Evolutionary conservation across 1,140 invertebrate genomes (phyloP).

Genomic region (Diabrotica virgifera): DNA sequence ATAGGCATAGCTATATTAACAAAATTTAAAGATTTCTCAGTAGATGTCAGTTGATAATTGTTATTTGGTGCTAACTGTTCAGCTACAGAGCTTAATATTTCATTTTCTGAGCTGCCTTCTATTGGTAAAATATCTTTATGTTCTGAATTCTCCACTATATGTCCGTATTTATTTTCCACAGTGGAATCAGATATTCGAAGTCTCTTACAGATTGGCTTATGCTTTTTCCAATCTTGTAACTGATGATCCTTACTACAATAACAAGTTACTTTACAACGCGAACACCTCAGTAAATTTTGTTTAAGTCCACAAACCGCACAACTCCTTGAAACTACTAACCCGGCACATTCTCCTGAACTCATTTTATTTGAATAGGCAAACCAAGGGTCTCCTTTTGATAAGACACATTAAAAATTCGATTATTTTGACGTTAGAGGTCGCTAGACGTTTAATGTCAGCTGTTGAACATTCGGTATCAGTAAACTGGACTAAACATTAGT

Average conservation of each 20-base stretch:
- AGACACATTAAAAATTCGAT: not conserved
- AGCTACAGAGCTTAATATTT: slow-evolving; percentile 55
- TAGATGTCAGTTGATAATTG: slow-evolving; percentile 42
- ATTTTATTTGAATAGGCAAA: slow-evolving; percentile 25
- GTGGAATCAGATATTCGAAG: slow-evolving; percentile 8
- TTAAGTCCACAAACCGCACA: slow-evolving; percentile 67
- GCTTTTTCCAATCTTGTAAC: slow-evolving; percentile 69
- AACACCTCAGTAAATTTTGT: slow-evolving; percentile 68
- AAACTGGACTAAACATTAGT: no score
- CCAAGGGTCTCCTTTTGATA: not conserved
- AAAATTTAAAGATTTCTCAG: slow-evolving; percentile 43
- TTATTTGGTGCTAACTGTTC: slow-evolving; percentile 41
- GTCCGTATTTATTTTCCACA: slow-evolving; percentile 30
- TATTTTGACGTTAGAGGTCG: slow-evolving; percentile 8
- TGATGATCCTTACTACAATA: slow-evolving; percentile 76
- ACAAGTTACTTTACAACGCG: slow-evolving; percentile 62
- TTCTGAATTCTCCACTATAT: slow-evolving; percentile 17
- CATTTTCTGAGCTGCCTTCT: slow-evolving; percentile 67
- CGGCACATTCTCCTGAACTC: slow-evolving; percentile 24
- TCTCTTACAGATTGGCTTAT: slow-evolving; percentile 59
- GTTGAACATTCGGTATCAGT: not conserved
- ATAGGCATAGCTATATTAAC: slow-evolving; percentile 48
- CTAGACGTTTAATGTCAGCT: slow-evolving; percentile 8
- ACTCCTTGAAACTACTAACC: slow-evolving; percentile 8
- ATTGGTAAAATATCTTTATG: slow-evolving; percentile 39